Base-by-base conservation (phyloP, 53 echinoderm and acorn worm genomes). In the Patiria pectinifera region DNA sequence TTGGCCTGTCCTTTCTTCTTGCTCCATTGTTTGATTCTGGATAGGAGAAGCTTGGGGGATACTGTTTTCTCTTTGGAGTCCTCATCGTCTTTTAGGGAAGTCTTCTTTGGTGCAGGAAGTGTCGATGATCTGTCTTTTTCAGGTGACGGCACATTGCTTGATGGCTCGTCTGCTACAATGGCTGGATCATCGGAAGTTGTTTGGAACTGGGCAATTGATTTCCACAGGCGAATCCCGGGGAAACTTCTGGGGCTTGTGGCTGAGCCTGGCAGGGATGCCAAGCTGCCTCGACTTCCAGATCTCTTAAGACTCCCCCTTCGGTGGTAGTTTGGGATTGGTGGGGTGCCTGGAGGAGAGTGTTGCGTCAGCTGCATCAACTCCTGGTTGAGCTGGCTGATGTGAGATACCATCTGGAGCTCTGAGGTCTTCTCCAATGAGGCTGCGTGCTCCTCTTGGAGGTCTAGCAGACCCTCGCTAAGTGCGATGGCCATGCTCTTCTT, bases 401-500 rank as follows among this genome's bases (percentile, higher is more conserved):
- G 97, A 11, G 95, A 92, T 45, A 97, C 95, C 35, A 97, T 80
- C 24, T 95, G 90, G 53, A 97, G 95, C 83, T 97, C 97, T 11
- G 94, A 90, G 24, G 93, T 93, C 53, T 96, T 94, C 58, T 96
- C 92, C 23, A 93, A 86, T 0, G 99, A 83, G 77, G 87, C 82
- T 16, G 89, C 70, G 18, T 91, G 84, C 69, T 96, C 96, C 19
- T 92, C 95, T 80, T 53, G 84, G 18, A 99, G 96, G 48, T 97
- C 96, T n/a, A 99, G 91, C 25, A 92, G 93, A 26, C 99, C 99
- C 85, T 97, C 99, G 59, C 95, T 92, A 71, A 96, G 53, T 47
- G 99, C 99, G n/a, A 97, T 91, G 23, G 95, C 91, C 91, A 99
- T 92, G 82, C 99, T 99, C 88, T 92, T 94, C 82, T 96, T 95